phyloP scores from a whole-genome alignment of 2,797 vertebrate genomes.

The Myotis vivesi region DNA sequence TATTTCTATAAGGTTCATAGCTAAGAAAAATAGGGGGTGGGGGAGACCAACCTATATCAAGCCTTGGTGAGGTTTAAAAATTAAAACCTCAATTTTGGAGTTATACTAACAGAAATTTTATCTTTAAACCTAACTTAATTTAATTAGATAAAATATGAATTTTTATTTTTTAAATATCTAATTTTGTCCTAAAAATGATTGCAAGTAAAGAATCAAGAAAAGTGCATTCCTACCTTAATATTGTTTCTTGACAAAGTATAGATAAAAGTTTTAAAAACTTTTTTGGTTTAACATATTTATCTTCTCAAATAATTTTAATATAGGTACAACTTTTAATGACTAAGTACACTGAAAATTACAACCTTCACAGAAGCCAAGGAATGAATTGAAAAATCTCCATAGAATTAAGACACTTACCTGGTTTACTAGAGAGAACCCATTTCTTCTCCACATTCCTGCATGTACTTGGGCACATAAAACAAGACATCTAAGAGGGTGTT shows the following conservation, averaged over 20 bases:
- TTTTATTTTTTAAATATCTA: neutral
- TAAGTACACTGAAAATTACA: conserved; percentile 20
- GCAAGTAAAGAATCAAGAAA: neutral
- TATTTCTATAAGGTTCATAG: neutral
- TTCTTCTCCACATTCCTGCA: conserved; percentile 99
- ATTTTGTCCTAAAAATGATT: neutral
- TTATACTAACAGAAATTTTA: neutral
- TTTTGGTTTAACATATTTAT: conserved; percentile 29
- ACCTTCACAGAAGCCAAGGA: neutral
- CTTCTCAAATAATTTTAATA: conserved; percentile 12
- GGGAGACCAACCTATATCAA: neutral
- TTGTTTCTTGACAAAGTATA: conserved; percentile 2
- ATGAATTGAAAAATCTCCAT: neutral
- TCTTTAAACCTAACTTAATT: neutral
- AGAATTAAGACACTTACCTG: conserved; percentile 86
- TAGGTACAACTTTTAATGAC: neutral
- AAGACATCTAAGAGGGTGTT: conserved; percentile 95
- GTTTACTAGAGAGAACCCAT: conserved; percentile 97
- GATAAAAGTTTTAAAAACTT: neutral
- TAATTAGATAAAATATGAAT: conserved; percentile 3
- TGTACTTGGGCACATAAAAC: conserved; percentile 98
- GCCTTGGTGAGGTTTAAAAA: neutral
- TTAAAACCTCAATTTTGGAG: conserved; percentile 36
- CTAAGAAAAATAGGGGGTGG: neutral
- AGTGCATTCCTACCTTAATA: conserved; percentile 33